Conservation (phyloP, 2,797 vertebrate genomes). For the Oreochromis mossambicus region DNA sequence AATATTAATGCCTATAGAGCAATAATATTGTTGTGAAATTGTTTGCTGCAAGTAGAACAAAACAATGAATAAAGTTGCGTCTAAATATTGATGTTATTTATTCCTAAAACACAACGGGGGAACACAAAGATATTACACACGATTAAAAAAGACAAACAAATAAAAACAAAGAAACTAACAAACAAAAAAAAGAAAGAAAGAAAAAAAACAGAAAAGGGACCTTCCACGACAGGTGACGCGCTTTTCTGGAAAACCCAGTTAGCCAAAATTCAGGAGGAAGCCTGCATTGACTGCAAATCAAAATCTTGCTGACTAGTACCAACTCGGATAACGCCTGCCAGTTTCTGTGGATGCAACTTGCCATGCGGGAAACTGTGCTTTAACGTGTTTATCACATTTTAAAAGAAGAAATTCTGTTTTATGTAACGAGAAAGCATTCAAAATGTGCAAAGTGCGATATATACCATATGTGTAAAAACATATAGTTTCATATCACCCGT, state of each 20-base stretch:
- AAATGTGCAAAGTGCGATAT: background rate
- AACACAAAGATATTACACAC: background rate
- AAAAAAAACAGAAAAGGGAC: background rate
- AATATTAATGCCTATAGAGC: background rate
- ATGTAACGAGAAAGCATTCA: background rate
- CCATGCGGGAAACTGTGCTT: rapidly evolving
- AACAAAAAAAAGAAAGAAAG: background rate
- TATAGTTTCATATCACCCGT: background rate
- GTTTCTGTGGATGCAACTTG: background rate
- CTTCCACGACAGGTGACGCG: background rate
- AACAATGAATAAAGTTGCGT: background rate
- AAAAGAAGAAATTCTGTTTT: background rate
- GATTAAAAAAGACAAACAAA: background rate
- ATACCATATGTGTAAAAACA: background rate
- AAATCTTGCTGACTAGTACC: background rate
- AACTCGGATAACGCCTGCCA: background rate
- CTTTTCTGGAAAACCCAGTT: background rate
- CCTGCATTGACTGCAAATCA: background rate
- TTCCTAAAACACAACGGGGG: background rate
- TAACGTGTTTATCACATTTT: background rate
- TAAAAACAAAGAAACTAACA: background rate
- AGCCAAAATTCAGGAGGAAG: background rate
- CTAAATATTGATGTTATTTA: background rate
- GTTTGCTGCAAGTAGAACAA: background rate
- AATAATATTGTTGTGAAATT: background rate